phyloP scores from a whole-genome alignment of 2,113 vertebrate species.

The Limanda limanda region DNA sequence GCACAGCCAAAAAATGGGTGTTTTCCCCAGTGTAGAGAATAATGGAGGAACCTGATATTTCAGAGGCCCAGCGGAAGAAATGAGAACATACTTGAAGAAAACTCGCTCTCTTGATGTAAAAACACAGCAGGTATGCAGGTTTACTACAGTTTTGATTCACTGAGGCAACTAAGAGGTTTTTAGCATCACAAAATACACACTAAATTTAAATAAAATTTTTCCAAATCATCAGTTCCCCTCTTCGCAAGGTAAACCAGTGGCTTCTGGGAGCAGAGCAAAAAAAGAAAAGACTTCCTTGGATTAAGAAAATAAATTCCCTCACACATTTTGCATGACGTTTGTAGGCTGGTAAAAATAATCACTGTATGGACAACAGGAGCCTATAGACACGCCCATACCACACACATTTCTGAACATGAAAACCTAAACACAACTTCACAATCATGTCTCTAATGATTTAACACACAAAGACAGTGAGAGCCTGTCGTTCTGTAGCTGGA shows the following conservation, averaged over 20 bases:
- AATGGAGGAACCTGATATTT: not conserved
- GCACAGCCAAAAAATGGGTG: not conserved
- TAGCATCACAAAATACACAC: not conserved
- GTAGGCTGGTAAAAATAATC: too few relatives aligned
- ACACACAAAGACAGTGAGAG: constrained; percentile 1
- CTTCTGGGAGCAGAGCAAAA: too few relatives aligned
- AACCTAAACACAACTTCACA: not conserved
- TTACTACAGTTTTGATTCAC: not conserved
- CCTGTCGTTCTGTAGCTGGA: constrained; percentile 3
- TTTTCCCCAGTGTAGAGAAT: not conserved
- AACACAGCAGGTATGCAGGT: not conserved
- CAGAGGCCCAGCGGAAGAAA: not conserved
- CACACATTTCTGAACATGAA: constrained; percentile 6
- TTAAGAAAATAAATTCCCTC: not conserved
- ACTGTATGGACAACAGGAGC: not conserved
- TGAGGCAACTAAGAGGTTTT: not conserved
- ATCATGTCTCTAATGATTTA: constrained; percentile 14
- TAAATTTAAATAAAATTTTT: not conserved
- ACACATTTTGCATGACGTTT: too few relatives aligned
- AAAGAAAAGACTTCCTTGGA: too few relatives aligned
- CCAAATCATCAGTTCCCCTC: too few relatives aligned
- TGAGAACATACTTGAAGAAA: not conserved
- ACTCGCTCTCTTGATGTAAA: not conserved
- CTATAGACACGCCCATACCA: too few relatives aligned
- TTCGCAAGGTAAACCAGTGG: too few relatives aligned